Base-by-base conservation (phyloP, 2,797 vertebrate species). In the Lacerta viridis region DNA sequence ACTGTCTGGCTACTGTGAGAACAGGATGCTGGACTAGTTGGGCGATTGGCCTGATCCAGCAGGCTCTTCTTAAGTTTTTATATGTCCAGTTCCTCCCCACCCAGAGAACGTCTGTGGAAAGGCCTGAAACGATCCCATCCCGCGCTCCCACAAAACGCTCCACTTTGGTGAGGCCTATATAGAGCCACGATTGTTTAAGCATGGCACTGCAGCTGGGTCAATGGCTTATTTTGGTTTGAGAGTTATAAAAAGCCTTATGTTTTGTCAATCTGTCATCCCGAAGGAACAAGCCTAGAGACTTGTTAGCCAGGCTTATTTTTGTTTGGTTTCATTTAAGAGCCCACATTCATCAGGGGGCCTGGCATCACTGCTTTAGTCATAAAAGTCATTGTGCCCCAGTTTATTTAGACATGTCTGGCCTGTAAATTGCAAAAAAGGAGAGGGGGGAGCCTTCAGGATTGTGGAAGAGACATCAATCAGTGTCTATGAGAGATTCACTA, bases 231-330 rank as follows among this genome's bases (percentile, higher is more conserved):
- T 95, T 92, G 91, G 71, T 81, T 83, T 85, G 27, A 66, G 79
- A 94, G 94, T 91, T 96, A 95, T 92, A 96, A 96, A 96, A 96
- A 95, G 74, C 27, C 87, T 90, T 90, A 84, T 94, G 95, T 92
- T 94, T 96, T 94, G 92, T 93, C 23, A n/a, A 92, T 87, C 85
- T 94, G 89, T 94, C 94, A 74, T 82, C 80, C 90, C 87, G 91
- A 94, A 95, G 78, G 93, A 94, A 92, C 23, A 91, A 92, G 89
- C 2, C 90, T 90, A 91, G 88, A 92, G 92, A 89, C 93, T 91
- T 93, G 89, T 91, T 91, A 91, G 90, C 93, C 91, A 46, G 15
- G 69, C 79, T 90, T 18, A 0, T 66, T 90, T 90, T 41, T 84
- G 71, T 90, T 87, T 79, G 92, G 86, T 88, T 92, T 90, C 86